Percentiles rank a stretch among this genome's conserved stretches.
Conservation (phyloP, 2,113 vertebrate species). For the Cepphus grylle region DNA sequence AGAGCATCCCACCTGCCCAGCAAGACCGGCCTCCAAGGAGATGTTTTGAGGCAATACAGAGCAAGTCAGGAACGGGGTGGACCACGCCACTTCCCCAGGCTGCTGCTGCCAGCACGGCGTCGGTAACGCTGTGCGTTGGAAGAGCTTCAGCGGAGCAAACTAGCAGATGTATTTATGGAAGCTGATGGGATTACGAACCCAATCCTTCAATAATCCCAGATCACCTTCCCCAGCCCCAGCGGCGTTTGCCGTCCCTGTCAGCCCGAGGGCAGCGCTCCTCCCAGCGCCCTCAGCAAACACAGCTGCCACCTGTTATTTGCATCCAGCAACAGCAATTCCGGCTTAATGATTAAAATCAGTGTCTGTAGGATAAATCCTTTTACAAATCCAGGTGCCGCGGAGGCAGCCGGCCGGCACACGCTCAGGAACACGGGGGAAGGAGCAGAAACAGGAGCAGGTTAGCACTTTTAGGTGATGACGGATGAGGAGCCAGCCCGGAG, state of each 20-base stretch:
- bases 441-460: fast-evolving
- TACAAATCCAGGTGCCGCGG: neutral
- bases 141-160: neutral
- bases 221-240: neutral
- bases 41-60: neutral
- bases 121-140: fast-evolving
- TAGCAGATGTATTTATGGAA: neutral
- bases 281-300: neutral
- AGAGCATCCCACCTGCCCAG: neutral
- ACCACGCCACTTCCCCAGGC: fast-evolving
- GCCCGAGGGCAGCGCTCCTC: neutral
- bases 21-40: neutral
- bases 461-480: neutral
- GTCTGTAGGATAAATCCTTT: slow-evolving; percentile 1
- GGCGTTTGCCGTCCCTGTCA: neutral
- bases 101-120: neutral
- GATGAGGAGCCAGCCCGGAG: fast-evolving
- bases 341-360: slow-evolving; percentile 34
- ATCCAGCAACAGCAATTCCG: neutral
- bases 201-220: neutral
- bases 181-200: neutral
- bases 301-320: neutral
- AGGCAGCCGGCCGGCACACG: neutral
- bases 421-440: fast-evolving
- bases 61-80: fast-evolving